These are phyloP conservation scores for Sicus ferrugineus DNA, from an alignment of 2,888 invertebrate genomes.

Conservation along the genomic window DNA sequence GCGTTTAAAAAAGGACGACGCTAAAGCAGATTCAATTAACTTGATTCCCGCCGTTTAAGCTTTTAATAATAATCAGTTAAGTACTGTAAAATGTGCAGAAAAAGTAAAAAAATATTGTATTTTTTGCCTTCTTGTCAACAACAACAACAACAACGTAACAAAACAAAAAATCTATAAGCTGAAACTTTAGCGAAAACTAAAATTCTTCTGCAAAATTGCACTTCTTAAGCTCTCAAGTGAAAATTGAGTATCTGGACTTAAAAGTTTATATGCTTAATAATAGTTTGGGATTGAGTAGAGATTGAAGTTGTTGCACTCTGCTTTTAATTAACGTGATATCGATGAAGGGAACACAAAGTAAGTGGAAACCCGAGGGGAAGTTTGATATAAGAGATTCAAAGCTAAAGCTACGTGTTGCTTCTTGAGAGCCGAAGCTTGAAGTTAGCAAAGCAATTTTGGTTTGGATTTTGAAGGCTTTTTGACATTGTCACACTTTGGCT, in stretches of 20 bases:
- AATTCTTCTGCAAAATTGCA: background rate
- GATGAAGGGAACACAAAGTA: no score
- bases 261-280: background rate
- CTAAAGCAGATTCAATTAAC: constrained; percentile 48
- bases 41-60: constrained; percentile 45
- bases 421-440: no score
- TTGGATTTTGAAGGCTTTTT: no score
- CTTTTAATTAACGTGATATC: background rate
- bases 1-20: constrained; percentile 41
- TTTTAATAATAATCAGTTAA: constrained; percentile 49
- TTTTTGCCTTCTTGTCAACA: no score
- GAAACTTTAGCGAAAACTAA: background rate
- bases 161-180: background rate
- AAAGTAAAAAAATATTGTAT: no score
- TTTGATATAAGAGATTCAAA: no score
- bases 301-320: background rate
- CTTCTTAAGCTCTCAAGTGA: background rate
- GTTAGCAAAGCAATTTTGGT: no score
- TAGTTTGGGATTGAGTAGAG: no score
- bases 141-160: background rate
- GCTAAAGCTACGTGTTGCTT: no score
- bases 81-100: constrained; percentile 33
- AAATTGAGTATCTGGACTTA: background rate
- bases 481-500: no score
- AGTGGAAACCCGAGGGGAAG: no score